A percentile compares a stretch with the other conserved stretches of the same genome.
phyloP scores from a whole-genome alignment of 2,113 vertebrate genomes.

The Burhinus oedicnemus region DNA sequence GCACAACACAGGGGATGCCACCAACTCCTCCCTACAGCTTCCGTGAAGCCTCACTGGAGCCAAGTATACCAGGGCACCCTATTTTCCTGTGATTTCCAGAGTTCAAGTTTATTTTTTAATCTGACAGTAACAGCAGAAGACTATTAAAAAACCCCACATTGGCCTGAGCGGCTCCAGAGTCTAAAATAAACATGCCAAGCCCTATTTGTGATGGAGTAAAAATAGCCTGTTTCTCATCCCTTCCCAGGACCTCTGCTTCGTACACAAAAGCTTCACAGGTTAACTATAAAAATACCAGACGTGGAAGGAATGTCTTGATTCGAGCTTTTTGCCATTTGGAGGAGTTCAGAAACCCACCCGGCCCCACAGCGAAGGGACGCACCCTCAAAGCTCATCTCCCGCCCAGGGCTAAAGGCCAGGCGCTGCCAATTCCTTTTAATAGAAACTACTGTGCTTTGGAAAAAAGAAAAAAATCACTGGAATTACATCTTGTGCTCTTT shows the following conservation, averaged over 20 bases:
- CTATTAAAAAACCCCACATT: slow-evolving; percentile 29
- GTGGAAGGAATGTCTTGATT: not conserved
- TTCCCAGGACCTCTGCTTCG: slow-evolving; percentile 59
- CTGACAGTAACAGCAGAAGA: slow-evolving; percentile 53
- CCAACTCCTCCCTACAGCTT: not conserved
- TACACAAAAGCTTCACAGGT: slow-evolving; percentile 38
- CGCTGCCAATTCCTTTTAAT: not conserved
- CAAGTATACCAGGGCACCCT: not conserved
- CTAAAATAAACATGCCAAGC: slow-evolving; percentile 68
- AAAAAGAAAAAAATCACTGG: not conserved
- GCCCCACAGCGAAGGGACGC: accelerated
- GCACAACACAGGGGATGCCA: accelerated
- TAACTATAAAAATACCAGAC: slow-evolving; percentile 45
- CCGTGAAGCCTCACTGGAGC: not conserved
- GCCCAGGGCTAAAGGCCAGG: not conserved
- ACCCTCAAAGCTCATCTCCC: not conserved
- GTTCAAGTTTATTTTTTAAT: slow-evolving; percentile 33
- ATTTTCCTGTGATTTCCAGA: slow-evolving; percentile 34
- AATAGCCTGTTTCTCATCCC: slow-evolving; percentile 71
- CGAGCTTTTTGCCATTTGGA: not conserved
- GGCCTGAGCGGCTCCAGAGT: slow-evolving; percentile 8
- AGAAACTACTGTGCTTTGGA: not conserved
- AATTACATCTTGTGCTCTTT: slow-evolving; percentile 36
- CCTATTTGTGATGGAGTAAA: slow-evolving; percentile 71
- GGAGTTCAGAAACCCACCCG: not conserved